Percentiles rank a stretch among this genome's conserved stretches.
Conservation (phyloP, 1,140 invertebrate species). For the Drosophila yakuba region DNA sequence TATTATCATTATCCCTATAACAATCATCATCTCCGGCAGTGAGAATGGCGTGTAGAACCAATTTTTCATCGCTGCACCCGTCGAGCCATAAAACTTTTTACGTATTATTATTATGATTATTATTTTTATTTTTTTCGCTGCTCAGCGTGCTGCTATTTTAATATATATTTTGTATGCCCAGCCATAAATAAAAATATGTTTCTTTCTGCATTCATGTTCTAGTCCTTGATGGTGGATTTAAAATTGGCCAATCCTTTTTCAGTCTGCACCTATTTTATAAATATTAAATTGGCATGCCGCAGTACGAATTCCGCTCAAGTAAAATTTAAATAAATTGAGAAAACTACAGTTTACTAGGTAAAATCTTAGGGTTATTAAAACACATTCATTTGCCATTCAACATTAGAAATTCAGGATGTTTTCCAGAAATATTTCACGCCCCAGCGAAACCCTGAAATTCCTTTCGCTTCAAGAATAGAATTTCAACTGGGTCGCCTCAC, state of each 20-base stretch:
- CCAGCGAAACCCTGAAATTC: constrained; percentile 1
- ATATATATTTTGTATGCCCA: constrained; percentile 52
- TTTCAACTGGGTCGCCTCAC: constrained; percentile 8
- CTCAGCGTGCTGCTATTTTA: background rate
- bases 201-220: constrained; percentile 60
- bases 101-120: constrained; percentile 65
- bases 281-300: no score
- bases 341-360: no score
- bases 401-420: background rate
- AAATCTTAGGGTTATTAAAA: background rate
- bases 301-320: no score
- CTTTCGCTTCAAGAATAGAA: constrained; percentile 25
- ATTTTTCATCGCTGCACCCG: constrained; percentile 73
- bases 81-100: constrained; percentile 76
- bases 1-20: constrained; percentile 30
- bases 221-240: constrained; percentile 13
- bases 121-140: background rate
- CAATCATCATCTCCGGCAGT: constrained; percentile 18
- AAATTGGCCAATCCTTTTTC: background rate
- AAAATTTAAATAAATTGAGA: no score
- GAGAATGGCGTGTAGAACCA: constrained; percentile 72
- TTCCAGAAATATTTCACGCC: constrained; percentile 23
- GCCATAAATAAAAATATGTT: constrained; percentile 78
- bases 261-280: no score
- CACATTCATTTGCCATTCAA: background rate